These are phyloP conservation scores for Thymelicus acteon DNA, from an alignment of 2,888 invertebrate genomes.

Conservation along the genomic window DNA sequence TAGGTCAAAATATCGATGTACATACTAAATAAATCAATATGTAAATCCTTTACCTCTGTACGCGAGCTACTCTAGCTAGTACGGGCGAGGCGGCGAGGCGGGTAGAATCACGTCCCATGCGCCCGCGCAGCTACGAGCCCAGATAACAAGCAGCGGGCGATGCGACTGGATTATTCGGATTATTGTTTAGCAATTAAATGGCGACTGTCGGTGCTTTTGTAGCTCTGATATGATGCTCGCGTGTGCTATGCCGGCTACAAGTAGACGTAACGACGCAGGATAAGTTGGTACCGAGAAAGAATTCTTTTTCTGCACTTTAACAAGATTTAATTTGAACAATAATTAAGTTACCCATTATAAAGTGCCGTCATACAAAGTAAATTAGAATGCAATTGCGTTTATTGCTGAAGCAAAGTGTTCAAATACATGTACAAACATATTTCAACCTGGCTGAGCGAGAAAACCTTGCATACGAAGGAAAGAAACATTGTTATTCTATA, in stretches of 20 bases:
- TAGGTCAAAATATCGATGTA: too few relatives aligned
- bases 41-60: slow-evolving; percentile 22
- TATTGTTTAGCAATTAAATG: slow-evolving; percentile 49
- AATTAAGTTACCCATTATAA: slow-evolving; percentile 7
- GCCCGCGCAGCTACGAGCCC: slow-evolving; percentile 44
- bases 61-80: slow-evolving; percentile 15
- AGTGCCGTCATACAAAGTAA: not conserved
- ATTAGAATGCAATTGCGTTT: not conserved
- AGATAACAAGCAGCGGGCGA: slow-evolving; percentile 51
- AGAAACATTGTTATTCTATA: too few relatives aligned
- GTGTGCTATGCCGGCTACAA: not conserved
- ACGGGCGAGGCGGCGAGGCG: slow-evolving; percentile 3
- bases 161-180: slow-evolving; percentile 54
- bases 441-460: too few relatives aligned
- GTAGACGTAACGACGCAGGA: slow-evolving; percentile 7
- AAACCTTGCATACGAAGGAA: too few relatives aligned
- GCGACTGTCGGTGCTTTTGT: slow-evolving; percentile 40
- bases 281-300: slow-evolving; percentile 9
- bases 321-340: slow-evolving; percentile 1
- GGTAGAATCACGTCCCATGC: slow-evolving; percentile 47
- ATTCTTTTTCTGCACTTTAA: slow-evolving; percentile 16
- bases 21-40: not conserved
- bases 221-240: slow-evolving; percentile 10
- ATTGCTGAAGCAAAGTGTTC: not conserved
- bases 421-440: too few relatives aligned